phyloP scores from a whole-genome alignment of 2,888 invertebrate species.

The Drosophila buzzatii region DNA sequence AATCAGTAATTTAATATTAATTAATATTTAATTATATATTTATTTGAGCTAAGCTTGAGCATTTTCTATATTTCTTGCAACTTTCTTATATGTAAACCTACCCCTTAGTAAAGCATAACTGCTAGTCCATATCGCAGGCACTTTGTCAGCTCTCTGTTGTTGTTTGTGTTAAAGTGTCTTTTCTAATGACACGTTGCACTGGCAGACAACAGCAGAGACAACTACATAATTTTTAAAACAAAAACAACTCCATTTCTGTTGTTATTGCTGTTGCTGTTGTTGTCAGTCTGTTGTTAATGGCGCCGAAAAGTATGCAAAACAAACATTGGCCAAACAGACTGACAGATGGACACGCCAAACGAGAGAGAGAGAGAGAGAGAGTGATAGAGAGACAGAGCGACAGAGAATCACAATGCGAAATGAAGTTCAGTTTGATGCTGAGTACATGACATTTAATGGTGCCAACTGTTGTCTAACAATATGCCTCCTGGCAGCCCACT shows the following conservation, averaged over 20 bases:
- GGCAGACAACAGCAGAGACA: slow-evolving; percentile 43
- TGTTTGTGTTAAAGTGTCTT: slow-evolving; percentile 47
- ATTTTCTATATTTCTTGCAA: no score
- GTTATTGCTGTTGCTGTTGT: slow-evolving; percentile 19
- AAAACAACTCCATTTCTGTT: slow-evolving; percentile 37
- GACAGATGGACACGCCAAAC: no score
- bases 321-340: slow-evolving; percentile 46
- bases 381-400: not conserved
- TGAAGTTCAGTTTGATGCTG: slow-evolving; percentile 42
- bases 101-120: slow-evolving; percentile 4
- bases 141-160: slow-evolving; percentile 7
- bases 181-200: slow-evolving; percentile 69
- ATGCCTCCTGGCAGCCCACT: slow-evolving; percentile 47
- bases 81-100: no score
- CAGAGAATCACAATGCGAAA: slow-evolving; percentile 29
- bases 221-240: slow-evolving; percentile 63
- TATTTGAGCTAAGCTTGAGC: no score
- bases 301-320: slow-evolving; percentile 70
- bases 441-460: slow-evolving; percentile 71
- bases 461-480: slow-evolving; percentile 70
- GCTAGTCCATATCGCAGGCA: not conserved
- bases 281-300: slow-evolving; percentile 59
- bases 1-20: no score
- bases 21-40: no score
- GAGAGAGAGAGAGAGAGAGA: slow-evolving; percentile 1